Evolutionary conservation across 2,888 invertebrate species (phyloP), one percentile per base, ranked within the genome.

Genomic region (Crioceris asparagi): DNA sequence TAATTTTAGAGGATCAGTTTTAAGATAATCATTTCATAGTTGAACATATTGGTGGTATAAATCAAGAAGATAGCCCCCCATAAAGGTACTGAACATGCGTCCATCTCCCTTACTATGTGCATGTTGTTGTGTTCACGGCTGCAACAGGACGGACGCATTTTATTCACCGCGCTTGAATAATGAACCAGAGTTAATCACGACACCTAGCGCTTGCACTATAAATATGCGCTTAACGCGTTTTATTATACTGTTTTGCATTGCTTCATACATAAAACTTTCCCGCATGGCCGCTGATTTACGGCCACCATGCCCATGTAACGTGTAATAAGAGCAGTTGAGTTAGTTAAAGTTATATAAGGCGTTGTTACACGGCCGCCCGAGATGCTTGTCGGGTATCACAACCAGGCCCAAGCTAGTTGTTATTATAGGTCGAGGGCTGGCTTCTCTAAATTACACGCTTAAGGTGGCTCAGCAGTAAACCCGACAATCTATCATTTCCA

Each of bases 211-310:
- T 55, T 50, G 55, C 52, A 59, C 59, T 58, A 60, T 61, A 61
- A 62, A 61, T 62, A 61, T 56, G 59, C 56, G 57, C 56, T 59
- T 57, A 58, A 56, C 57, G 59, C 56, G 57, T 60, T 60, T 61
- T 60, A 60, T 61, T 58, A 57, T 55, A 52, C 57, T 54, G 57
- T 58, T 59, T 58, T 57, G 59, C 60, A 57, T 57, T 56, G 60
- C 58, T 55, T 57, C 57, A 56, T 59, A 57, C 55, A 59, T 59
- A 60, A 58, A 15, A 14, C 55, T 58, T 59, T 59, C 61, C 56
- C 57, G 59, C 59, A 57, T 55, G 56, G 55, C 47, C 44, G 56
- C 57, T 61, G 61, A 61, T 61, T 61, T 61, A 61, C 53, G 55
- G 47, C 44, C 48, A 47, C 57, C 56, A 57, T 54, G 57, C 54